These are phyloP conservation scores for Bombus pyrosoma DNA, from an alignment of 1,140 invertebrate genomes.

Conservation along the genomic window DNA sequence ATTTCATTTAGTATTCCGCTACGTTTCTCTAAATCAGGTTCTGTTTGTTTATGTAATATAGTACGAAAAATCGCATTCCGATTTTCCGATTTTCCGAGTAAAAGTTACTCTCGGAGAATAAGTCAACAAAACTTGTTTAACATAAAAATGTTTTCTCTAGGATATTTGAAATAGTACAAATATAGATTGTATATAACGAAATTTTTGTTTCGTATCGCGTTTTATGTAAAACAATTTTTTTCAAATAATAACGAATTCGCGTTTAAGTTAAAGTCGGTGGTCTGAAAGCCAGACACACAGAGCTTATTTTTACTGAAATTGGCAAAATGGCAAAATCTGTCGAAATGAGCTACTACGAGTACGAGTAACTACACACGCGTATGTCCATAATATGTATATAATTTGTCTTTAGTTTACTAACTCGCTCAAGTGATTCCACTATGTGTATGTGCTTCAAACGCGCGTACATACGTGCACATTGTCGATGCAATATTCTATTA, in stretches of 20 bases:
- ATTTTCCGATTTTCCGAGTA: no score
- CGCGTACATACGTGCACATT: neutral
- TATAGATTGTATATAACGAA: no score
- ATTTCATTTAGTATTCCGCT: neutral
- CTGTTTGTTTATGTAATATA: neutral
- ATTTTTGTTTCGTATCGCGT: no score
- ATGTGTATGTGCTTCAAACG: neutral
- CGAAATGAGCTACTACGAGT: no score
- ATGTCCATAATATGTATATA: neutral
- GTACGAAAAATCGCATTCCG: no score
- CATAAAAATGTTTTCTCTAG: no score
- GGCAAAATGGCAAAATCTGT: neutral
- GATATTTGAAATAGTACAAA: no score
- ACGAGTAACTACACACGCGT: neutral
- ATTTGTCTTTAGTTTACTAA: conserved; percentile 9
- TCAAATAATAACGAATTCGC: no score
- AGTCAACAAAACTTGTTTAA: no score
- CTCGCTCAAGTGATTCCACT: neutral
- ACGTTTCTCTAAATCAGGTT: neutral
- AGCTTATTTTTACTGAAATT: neutral
- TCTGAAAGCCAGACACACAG: neutral
- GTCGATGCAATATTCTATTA: neutral
- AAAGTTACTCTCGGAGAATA: no score
- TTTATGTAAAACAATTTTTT: no score
- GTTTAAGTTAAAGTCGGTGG: no score